A percentile compares a stretch with the other conserved stretches of the same genome.
phyloP scores from a whole-genome alignment of 2,888 invertebrate genomes.

The Furcula furcula region DNA sequence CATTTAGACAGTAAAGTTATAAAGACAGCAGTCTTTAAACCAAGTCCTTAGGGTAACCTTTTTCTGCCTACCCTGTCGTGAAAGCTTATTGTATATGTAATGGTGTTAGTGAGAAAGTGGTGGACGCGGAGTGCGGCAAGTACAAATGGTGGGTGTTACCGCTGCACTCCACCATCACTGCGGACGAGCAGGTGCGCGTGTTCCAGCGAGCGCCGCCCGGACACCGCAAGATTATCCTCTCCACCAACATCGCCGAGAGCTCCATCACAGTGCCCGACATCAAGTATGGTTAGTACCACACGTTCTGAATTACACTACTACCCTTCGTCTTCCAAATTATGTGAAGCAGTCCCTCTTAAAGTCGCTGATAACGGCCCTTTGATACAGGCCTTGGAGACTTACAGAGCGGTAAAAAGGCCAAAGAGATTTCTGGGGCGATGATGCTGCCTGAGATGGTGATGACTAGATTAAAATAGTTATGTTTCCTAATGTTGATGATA shows the following conservation, averaged over 20 bases:
- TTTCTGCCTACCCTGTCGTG: no score
- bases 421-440: no score
- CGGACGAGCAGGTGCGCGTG: conserved; percentile 86
- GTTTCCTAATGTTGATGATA: no score
- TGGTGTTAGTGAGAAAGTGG: conserved; percentile 40
- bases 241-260: conserved; percentile 96
- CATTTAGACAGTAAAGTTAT: no score
- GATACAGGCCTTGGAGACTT: no score
- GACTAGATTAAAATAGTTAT: no score
- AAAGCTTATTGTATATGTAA: no score
- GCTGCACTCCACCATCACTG: conserved; percentile 89
- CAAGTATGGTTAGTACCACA: conserved; percentile 83
- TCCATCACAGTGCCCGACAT: conserved; percentile 95
- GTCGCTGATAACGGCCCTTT: no score
- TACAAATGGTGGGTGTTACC: conserved; percentile 81
- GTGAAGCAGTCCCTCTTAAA: background rate
- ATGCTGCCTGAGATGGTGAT: no score
- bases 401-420: no score
- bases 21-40: no score
- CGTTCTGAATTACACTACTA: background rate
- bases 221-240: conserved; percentile 90
- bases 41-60: no score
- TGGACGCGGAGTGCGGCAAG: conserved; percentile 37
- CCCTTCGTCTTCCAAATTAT: background rate
- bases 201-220: conserved; percentile 82